Conservation (phyloP, 1,140 invertebrate species). For the Aphelenchoides avenae region DNA sequence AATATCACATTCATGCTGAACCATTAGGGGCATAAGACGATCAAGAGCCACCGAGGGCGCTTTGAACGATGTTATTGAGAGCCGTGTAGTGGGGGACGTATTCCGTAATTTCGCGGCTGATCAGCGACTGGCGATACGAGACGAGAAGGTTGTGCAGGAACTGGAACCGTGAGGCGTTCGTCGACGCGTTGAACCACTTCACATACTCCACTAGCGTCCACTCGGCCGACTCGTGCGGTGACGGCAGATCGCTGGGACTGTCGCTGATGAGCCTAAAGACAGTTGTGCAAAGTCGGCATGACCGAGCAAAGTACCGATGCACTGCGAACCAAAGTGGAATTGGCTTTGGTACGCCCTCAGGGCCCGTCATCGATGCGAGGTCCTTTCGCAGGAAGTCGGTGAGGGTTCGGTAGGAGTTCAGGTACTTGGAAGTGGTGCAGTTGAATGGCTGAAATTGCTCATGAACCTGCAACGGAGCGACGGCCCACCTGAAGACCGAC, state of each 20-base stretch:
- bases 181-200: constrained; percentile 45
- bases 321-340: neutral
- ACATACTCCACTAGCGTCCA: constrained; percentile 51
- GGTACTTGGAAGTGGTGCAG: constrained; percentile 40
- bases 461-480: constrained; percentile 5
- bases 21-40: too few species aligned
- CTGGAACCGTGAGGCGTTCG: constrained; percentile 38
- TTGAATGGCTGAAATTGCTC: constrained; percentile 32
- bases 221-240: constrained; percentile 50
- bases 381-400: constrained; percentile 27
- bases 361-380: constrained; percentile 10
- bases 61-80: constrained; percentile 32
- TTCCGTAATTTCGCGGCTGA: constrained; percentile 35
- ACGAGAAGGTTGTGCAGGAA: constrained; percentile 46
- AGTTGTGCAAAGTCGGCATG: constrained; percentile 11
- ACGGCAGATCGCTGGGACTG: constrained; percentile 29
- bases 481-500: constrained; percentile 32
- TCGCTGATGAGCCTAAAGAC: constrained; percentile 40
- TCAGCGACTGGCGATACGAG: constrained; percentile 49
- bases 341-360: neutral
- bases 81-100: constrained; percentile 42
- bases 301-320: constrained; percentile 5
- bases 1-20: too few species aligned
- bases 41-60: too few species aligned
- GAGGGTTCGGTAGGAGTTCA: constrained; percentile 26